Percentiles rank a stretch among this genome's conserved stretches.
These are phyloP conservation scores for Agonum fuliginosum DNA, from an alignment of 2,888 invertebrate species.

Conservation along the genomic window DNA sequence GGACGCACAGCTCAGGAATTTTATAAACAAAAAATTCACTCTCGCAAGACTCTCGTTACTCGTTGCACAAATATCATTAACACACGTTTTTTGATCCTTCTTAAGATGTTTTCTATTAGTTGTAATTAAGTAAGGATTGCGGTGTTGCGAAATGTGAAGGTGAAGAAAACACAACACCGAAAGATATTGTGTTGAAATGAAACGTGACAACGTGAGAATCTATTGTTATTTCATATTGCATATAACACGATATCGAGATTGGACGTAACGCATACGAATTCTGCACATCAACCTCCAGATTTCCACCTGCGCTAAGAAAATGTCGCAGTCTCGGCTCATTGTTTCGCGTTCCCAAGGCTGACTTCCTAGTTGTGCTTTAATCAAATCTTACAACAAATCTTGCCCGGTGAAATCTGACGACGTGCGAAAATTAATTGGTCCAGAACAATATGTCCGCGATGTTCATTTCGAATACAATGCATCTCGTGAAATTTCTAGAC, in stretches of 20 bases:
- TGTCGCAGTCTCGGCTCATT: conserved; percentile 8
- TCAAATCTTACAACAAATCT: conserved; percentile 31
- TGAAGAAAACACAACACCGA: conserved; percentile 5
- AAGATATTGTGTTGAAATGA: conserved; percentile 43
- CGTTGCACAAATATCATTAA: conserved; percentile 25
- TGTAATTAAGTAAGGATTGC: conserved; percentile 40
- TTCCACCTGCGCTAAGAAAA: neutral
- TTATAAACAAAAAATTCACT: neutral
- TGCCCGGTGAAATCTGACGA: conserved; percentile 43
- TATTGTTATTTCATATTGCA: conserved; percentile 40
- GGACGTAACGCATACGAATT: neutral
- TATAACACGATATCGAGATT: conserved; percentile 15
- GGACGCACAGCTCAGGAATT: neutral
- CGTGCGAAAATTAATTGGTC: conserved; percentile 52
- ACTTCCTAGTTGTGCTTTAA: conserved; percentile 42
- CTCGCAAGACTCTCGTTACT: neutral
- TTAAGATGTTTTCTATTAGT: conserved; percentile 16
- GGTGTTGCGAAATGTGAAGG: conserved; percentile 44
- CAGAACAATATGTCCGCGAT: conserved; percentile 49
- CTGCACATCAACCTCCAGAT: neutral
- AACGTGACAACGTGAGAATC: conserved; percentile 36
- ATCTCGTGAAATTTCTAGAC: conserved; percentile 21
- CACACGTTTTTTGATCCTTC: neutral
- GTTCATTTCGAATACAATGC: conserved; percentile 36
- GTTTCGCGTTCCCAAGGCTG: conserved; percentile 45